Conservation (phyloP, 2,797 vertebrate species). For the Lepus oiostolus region DNA sequence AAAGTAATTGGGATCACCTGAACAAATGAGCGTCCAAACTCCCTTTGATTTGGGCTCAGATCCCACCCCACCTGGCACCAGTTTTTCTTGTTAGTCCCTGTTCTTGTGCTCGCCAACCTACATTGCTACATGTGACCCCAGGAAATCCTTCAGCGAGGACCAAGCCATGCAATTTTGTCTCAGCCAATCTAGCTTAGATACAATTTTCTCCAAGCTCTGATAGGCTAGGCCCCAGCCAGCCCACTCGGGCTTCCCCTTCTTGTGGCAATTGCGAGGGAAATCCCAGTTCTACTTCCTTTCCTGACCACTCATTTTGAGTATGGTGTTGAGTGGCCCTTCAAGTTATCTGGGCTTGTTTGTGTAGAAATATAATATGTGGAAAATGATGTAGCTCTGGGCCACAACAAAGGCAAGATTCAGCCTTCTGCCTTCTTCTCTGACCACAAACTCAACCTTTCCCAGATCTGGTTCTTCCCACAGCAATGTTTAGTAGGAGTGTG, state of each 20-base stretch:
- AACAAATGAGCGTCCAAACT: not conserved
- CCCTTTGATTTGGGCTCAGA: not conserved
- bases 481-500: not conserved
- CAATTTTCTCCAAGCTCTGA: not conserved
- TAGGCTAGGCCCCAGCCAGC: not conserved
- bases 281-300: not conserved
- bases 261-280: not conserved
- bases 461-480: not conserved
- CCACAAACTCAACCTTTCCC: not conserved
- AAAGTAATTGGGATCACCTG: not conserved
- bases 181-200: not conserved
- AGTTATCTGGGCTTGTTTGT: not conserved
- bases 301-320: not conserved
- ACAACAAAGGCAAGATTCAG: constrained; percentile 1
- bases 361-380: not conserved
- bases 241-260: not conserved
- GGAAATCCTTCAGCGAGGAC: not conserved
- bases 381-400: not conserved
- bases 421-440: constrained; percentile 1
- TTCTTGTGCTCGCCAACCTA: not conserved
- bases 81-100: not conserved
- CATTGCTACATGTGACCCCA: not conserved
- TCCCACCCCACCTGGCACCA: not conserved
- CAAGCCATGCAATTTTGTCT: accelerated
- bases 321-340: not conserved